Conservation (phyloP, 92 coral and sea anemone genomes). For the Chrysogorgia sp. region DNA sequence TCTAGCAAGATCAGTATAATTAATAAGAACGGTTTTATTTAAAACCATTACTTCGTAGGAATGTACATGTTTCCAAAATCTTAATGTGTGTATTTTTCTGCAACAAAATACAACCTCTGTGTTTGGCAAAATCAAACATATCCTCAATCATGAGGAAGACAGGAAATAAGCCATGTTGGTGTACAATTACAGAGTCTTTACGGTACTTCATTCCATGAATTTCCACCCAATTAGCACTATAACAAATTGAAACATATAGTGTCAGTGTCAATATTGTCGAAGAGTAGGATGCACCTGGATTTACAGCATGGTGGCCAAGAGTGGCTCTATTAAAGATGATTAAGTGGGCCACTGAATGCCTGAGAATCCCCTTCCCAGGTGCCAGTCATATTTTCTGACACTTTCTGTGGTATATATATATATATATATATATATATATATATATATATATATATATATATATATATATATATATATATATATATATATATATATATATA, state of each 20-base stretch:
- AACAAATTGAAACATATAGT: neutral
- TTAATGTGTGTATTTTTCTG: constrained; percentile 11
- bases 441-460: too few species aligned
- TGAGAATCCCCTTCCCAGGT: too few species aligned
- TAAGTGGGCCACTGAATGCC: too few species aligned
- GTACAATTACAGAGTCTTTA: constrained; percentile 12
- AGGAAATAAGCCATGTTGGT: constrained; percentile 11
- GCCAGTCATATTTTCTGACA: too few species aligned
- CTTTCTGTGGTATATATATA: too few species aligned
- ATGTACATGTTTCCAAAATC: neutral
- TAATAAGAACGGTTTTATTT: neutral
- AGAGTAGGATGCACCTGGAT: too few species aligned
- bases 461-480: too few species aligned
- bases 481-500: too few species aligned
- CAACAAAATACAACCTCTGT: constrained; percentile 10
- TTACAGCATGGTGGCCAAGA: too few species aligned
- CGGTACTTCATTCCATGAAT: constrained; percentile 44
- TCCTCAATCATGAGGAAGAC: neutral
- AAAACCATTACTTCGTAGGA: constrained; percentile 19
- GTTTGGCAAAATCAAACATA: constrained; percentile 28
- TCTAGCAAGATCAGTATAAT: constrained; percentile 26
- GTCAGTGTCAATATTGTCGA: neutral
- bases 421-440: too few species aligned
- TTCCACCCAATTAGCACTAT: constrained; percentile 41
- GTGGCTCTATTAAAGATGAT: too few species aligned